These are phyloP conservation scores for Oxyscelio sp. DNA, from an alignment of 2,888 invertebrate genomes.

Conservation along the genomic window DNA sequence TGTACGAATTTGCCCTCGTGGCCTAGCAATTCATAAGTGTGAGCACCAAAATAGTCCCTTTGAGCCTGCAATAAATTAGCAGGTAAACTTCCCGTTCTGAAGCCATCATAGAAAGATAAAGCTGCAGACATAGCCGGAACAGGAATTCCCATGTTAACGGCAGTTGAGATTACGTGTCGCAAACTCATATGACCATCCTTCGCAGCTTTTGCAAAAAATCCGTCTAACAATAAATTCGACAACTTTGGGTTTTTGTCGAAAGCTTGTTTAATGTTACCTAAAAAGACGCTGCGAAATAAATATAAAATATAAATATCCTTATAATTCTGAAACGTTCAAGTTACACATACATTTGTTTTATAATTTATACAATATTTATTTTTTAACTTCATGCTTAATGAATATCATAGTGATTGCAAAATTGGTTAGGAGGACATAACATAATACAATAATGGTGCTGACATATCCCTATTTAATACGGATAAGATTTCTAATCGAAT, in stretches of 20 bases:
- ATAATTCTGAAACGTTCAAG: too few species aligned
- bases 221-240: slow-evolving; percentile 96
- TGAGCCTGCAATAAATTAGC: slow-evolving; percentile 99
- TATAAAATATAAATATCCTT: too few species aligned
- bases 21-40: slow-evolving; percentile 97
- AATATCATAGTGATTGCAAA: too few species aligned
- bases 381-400: too few species aligned
- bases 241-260: slow-evolving; percentile 96
- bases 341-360: too few species aligned
- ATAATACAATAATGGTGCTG: too few species aligned
- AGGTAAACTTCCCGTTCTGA: slow-evolving; percentile 95
- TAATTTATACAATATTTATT: too few species aligned
- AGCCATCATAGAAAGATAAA: slow-evolving; percentile 99
- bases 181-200: slow-evolving; percentile 94
- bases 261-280: slow-evolving; percentile 97
- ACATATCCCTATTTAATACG: too few species aligned
- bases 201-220: slow-evolving; percentile 97
- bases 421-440: too few species aligned
- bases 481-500: too few species aligned
- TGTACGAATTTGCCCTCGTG: slow-evolving; percentile 97
- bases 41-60: slow-evolving; percentile 99
- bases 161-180: slow-evolving; percentile 94
- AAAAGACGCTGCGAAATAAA: slow-evolving; percentile 91
- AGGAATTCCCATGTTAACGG: slow-evolving; percentile 95
- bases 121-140: slow-evolving; percentile 98